These are phyloP conservation scores for Drosophila pseudotalamancana DNA, from an alignment of 2,888 invertebrate genomes.

Conservation along the genomic window DNA sequence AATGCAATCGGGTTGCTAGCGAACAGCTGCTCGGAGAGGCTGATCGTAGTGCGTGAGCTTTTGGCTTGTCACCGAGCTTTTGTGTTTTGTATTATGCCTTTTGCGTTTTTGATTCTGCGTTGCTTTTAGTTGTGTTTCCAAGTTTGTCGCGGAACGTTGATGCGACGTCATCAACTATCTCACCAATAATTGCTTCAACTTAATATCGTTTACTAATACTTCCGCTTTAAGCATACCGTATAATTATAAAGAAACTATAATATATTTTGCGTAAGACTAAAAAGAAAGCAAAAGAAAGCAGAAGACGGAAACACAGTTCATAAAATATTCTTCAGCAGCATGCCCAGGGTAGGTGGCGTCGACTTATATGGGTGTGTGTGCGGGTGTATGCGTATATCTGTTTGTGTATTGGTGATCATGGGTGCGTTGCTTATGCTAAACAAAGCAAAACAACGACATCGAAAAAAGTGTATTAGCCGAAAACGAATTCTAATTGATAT, in stretches of 20 bases:
- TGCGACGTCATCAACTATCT: conserved; percentile 36
- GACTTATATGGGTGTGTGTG: conserved; percentile 1
- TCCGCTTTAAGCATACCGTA: conserved; percentile 12
- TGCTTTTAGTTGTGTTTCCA: conserved; percentile 66
- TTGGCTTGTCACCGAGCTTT: conserved; percentile 42
- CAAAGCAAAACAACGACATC: conserved; percentile 40
- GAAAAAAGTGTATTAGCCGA: conserved; percentile 1
- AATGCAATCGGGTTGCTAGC: conserved; percentile 25
- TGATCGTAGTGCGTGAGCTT: conserved; percentile 43
- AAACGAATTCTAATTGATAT: conserved; percentile 27
- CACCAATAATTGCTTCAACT: conserved; percentile 31
- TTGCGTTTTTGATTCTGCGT: conserved; percentile 43
- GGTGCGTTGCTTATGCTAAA: conserved; percentile 33
- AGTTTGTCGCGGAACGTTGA: conserved; percentile 55
- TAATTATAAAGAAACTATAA: conserved; percentile 3
- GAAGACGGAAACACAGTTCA: conserved; percentile 24
- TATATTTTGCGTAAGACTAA: conserved; percentile 16
- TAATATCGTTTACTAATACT: conserved; percentile 11
- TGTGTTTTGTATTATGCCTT: conserved; percentile 16
- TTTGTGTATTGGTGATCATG: conserved; percentile 34
- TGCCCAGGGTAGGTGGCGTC: conserved; percentile 69
- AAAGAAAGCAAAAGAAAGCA: conserved; percentile 29
- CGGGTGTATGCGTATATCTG: conserved; percentile 2
- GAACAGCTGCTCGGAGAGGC: conserved; percentile 48
- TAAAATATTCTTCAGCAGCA: conserved; percentile 44